A percentile compares a stretch with the other conserved stretches of the same genome.
Conservation (phyloP, 2,888 invertebrate species). For the Tipula helvola region DNA sequence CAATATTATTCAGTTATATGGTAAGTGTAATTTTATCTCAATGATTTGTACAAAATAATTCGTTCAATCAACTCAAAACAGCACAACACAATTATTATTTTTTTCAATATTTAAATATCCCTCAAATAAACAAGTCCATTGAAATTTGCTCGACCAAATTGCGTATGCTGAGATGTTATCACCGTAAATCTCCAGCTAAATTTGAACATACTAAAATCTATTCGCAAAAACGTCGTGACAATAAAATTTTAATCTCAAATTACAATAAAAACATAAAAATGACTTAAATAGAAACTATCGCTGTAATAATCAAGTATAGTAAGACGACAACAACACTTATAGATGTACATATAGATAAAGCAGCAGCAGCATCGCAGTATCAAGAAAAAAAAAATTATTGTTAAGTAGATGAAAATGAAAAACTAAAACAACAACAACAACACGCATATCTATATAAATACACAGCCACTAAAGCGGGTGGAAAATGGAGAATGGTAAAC, state of each 20-base stretch:
- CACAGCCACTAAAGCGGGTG: neutral
- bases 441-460: neutral
- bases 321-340: neutral
- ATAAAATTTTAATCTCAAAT: neutral
- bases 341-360: neutral
- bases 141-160: neutral
- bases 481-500: neutral
- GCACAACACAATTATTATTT: too few species aligned
- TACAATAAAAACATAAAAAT: neutral
- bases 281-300: neutral
- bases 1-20: neutral
- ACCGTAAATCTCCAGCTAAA: neutral
- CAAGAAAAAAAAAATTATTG: neutral
- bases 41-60: neutral
- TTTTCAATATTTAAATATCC: too few species aligned
- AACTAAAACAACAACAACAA: neutral
- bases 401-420: slow-evolving; percentile 10
- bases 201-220: neutral
- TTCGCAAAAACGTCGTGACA: neutral
- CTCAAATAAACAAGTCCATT: neutral
- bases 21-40: neutral
- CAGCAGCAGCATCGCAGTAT: neutral
- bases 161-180: neutral
- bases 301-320: neutral
- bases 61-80: too few species aligned